These are phyloP conservation scores for Orius insidiosus DNA, from an alignment of 1,140 invertebrate genomes.

Conservation along the genomic window DNA sequence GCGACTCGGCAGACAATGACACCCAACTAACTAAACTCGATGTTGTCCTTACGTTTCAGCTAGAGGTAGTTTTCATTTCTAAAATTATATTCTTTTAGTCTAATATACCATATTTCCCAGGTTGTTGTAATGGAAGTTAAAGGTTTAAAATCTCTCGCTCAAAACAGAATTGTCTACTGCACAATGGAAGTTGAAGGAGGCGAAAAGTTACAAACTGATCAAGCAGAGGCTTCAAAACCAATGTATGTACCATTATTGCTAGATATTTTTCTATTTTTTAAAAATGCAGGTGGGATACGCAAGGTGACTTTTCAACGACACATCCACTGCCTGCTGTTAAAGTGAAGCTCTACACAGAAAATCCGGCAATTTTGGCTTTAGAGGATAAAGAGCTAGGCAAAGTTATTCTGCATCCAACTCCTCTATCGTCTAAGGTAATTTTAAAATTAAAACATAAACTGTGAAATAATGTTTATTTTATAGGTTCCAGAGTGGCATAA, in stretches of 20 bases:
- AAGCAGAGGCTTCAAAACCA: conserved; percentile 96
- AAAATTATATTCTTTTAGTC: neutral
- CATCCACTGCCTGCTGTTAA: conserved; percentile 94
- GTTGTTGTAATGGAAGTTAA: conserved; percentile 98
- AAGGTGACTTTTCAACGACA: conserved; percentile 96
- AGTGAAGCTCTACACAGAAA: conserved; percentile 93
- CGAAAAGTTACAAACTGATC: conserved; percentile 97
- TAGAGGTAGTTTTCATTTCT: conserved; percentile 51
- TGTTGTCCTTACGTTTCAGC: conserved; percentile 88
- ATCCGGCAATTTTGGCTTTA: conserved; percentile 88
- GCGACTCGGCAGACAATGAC: conserved; percentile 76
- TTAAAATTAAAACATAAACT: neutral
- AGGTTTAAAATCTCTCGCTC: conserved; percentile 86
- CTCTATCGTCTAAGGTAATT: conserved; percentile 67
- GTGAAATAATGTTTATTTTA: conserved; percentile 17
- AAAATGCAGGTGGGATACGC: conserved; percentile 71
- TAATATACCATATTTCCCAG: conserved; percentile 33
- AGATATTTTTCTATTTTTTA: neutral
- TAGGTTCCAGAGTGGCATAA: conserved; percentile 92
- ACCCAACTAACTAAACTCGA: conserved; percentile 88
- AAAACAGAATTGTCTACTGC: conserved; percentile 97
- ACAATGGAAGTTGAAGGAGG: conserved; percentile 99
- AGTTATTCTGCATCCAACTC: conserved; percentile 80
- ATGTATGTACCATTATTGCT: conserved; percentile 38
- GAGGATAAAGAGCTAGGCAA: conserved; percentile 98